Evolutionary conservation across 92 coral and sea anemone genomes (phyloP), one percentile per base, ranked within the genome.

Genomic region (Epizoanthus ramosus): DNA sequence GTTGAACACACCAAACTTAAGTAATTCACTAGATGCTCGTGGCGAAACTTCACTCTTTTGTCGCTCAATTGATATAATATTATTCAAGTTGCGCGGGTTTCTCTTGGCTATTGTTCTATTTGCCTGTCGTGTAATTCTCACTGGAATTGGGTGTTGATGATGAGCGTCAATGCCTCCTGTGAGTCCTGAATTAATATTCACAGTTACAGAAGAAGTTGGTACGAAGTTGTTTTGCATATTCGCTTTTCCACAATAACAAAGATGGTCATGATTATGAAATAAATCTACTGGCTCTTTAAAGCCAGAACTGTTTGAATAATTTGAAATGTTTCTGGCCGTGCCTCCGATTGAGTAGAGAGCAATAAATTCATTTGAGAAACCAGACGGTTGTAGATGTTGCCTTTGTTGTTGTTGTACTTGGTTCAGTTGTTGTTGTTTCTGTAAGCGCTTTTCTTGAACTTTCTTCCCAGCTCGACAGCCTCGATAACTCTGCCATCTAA

Each of bases 391-490:
- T 52, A 73, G 65, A 54, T 73, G 79, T 73, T 73, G 79, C 14
- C 60, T 73, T 25, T 54, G 79, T 73, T 73, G 79, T 73, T 73
- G 79, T 73, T 72, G 77, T 43, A 73, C 10, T 53, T 73, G 79
- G 60, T 73, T 73, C 60, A 73, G 64, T 73, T 73, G 64, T 73
- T 73, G 79, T 73, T 73, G 13, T 73, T 73, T 73, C 79, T 65
- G 79, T 73, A 73, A 8, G 79, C 79, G 79, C 79, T 73, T 73
- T 73, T 53, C 57, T 73, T 73, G 79, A 73, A 54, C 64, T 73
- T 73, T 73, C 79, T 24, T 73, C 28, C 79, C 79, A 73, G 79
- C 79, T 73, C 79, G 79, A 8, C 79, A 73, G 60, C 79, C 79
- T 73, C 79, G 79, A 73, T 73, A 73, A 54, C 57, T 73, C 60